These are phyloP conservation scores for Kryptolebias marmoratus DNA, from an alignment of 2,113 vertebrate species.

Conservation along the genomic window DNA sequence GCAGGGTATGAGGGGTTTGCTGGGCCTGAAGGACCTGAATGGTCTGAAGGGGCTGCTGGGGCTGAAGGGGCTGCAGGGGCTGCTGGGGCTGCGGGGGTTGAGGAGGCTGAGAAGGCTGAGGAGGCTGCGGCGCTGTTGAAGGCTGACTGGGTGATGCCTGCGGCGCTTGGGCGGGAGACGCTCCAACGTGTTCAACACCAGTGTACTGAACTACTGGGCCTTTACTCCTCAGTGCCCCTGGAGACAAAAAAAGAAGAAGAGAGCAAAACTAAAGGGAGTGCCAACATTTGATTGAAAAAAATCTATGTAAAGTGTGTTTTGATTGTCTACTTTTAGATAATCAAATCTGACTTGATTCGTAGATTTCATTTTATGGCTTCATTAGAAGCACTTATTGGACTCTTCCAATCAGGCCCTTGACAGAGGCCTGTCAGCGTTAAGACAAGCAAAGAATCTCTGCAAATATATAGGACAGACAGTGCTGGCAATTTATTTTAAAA, in stretches of 20 bases:
- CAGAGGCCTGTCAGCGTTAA: no score
- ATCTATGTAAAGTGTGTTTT: no score
- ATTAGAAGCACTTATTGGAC: no score
- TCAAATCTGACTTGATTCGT: no score
- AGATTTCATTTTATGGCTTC: no score
- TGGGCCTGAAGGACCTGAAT: not conserved
- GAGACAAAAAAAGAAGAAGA: not conserved
- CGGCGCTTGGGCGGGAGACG: slow-evolving; percentile 47
- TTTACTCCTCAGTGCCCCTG: slow-evolving; percentile 92
- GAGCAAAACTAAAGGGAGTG: not conserved
- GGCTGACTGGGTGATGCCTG: slow-evolving; percentile 39
- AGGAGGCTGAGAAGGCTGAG: slow-evolving; percentile 25
- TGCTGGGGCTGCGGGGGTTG: slow-evolving; percentile 14
- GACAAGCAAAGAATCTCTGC: no score
- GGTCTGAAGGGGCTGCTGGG: slow-evolving; percentile 13
- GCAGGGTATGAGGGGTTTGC: not conserved
- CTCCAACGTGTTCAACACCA: slow-evolving; percentile 79
- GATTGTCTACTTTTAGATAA: no score
- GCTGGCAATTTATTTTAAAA: no score
- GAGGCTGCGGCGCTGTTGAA: slow-evolving; percentile 15
- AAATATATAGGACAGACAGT: no score
- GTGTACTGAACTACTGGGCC: slow-evolving; percentile 96
- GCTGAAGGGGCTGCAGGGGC: not conserved
- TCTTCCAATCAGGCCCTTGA: no score
- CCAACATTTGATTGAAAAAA: no score